Evolutionary conservation across 2,888 invertebrate species (phyloP).

Genomic region (Ommatoiulus sabulosus): DNA sequence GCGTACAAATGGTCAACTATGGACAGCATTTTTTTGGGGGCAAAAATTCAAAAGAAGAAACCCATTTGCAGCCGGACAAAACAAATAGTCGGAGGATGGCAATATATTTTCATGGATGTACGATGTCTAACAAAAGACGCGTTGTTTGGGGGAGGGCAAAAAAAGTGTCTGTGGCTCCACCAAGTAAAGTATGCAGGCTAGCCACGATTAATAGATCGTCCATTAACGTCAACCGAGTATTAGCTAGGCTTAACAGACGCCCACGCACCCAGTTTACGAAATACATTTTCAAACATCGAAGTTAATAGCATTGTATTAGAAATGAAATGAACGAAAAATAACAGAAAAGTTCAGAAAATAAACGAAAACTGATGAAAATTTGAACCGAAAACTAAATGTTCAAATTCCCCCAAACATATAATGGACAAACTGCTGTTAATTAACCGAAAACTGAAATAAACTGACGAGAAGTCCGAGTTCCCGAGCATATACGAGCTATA

Average conservation of each 20-base stretch:
- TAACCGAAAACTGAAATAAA: no score
- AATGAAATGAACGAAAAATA: no score
- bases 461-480: no score
- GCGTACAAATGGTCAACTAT: neutral
- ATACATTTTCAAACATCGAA: no score
- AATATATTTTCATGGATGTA: slow-evolving; percentile 27
- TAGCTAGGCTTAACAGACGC: neutral
- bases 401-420: no score
- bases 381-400: no score
- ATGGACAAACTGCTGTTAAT: no score
- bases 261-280: no score
- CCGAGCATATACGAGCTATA: no score
- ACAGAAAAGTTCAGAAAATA: no score
- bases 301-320: no score
- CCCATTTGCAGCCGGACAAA: slow-evolving; percentile 34
- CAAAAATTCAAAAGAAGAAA: slow-evolving; percentile 9
- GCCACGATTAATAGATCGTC: slow-evolving; percentile 26
- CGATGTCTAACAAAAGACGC: slow-evolving; percentile 8
- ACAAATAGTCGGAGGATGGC: slow-evolving; percentile 30
- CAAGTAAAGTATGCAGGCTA: neutral
- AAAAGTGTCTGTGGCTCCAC: neutral
- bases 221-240: neutral
- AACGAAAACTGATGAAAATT: no score
- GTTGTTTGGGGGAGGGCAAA: neutral
- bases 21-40: neutral